A percentile compares a stretch with the other conserved stretches of the same genome.
Conservation (phyloP, 2,113 vertebrate genomes). For the Syngnathus scovelli region DNA sequence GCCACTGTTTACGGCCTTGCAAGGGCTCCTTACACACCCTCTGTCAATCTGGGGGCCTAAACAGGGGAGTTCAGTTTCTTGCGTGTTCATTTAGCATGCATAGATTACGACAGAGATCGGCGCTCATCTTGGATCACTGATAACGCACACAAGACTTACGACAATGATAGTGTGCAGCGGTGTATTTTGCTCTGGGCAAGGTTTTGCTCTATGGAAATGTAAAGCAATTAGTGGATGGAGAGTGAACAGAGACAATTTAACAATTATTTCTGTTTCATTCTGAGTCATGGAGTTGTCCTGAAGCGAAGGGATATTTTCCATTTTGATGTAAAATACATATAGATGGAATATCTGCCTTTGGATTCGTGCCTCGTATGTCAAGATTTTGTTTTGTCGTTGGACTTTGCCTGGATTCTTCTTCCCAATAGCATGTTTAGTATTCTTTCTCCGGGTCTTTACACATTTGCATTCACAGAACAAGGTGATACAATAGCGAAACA, state of each 20-base stretch:
- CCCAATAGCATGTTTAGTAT: slow-evolving; percentile 15
- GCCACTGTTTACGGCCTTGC: slow-evolving; percentile 61
- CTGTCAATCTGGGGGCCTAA: slow-evolving; percentile 52
- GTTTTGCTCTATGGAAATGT: slow-evolving; percentile 41
- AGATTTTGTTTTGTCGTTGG: slow-evolving; percentile 2
- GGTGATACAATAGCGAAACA: slow-evolving; percentile 30
- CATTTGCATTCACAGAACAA: slow-evolving; percentile 7
- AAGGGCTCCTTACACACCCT: slow-evolving; percentile 31
- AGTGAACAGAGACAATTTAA: slow-evolving; percentile 23
- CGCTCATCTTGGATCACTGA: slow-evolving; percentile 20
- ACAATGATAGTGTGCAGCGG: slow-evolving; percentile 17
- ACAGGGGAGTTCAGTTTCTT: slow-evolving; percentile 48
- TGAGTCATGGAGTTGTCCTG: slow-evolving; percentile 25
- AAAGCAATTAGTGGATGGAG: slow-evolving; percentile 31
- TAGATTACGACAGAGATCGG: slow-evolving; percentile 51
- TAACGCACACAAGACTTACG: slow-evolving; percentile 2
- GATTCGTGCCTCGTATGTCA: background rate
- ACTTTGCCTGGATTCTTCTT: background rate
- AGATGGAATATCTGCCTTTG: slow-evolving; percentile 6
- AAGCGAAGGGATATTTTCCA: slow-evolving; percentile 20
- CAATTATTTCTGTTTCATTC: slow-evolving; percentile 27
- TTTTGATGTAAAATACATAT: slow-evolving; percentile 18
- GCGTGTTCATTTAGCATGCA: slow-evolving; percentile 8
- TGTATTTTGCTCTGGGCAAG: slow-evolving; percentile 27
- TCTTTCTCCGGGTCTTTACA: slow-evolving; percentile 1